Evolutionary conservation across 2,113 vertebrate species (phyloP).

Genomic region (Chauna torquata): DNA sequence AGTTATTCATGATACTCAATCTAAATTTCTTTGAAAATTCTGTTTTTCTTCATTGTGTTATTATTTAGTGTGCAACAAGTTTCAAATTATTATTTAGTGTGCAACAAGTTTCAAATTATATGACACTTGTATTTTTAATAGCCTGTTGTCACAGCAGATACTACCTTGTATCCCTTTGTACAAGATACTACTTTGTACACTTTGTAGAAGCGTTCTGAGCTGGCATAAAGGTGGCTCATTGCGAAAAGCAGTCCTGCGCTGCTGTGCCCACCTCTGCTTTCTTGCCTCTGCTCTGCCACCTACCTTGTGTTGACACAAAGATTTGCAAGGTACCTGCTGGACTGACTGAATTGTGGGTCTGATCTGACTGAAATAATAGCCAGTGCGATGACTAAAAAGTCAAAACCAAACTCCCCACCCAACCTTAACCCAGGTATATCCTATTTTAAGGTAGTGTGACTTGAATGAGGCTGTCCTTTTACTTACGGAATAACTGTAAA

Average conservation of each 20-base stretch:
- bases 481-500: not conserved
- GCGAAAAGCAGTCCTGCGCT: not conserved
- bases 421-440: not conserved
- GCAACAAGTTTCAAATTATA: not conserved
- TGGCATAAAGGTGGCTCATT: not conserved
- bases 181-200: not conserved
- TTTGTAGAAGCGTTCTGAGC: not conserved
- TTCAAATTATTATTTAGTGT: not conserved
- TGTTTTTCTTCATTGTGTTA: not conserved
- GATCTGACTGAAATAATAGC: rapidly evolving
- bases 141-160: not conserved
- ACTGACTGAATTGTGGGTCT: not conserved
- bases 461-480: not conserved
- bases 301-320: not conserved
- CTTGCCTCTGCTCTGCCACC: not conserved
- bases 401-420: not conserved
- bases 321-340: not conserved
- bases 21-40: not conserved
- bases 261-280: not conserved
- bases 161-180: not conserved
- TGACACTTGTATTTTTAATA: not conserved
- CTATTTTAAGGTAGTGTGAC: not conserved
- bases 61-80: not conserved
- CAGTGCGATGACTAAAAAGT: not conserved
- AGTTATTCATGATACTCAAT: not conserved